phyloP scores from a whole-genome alignment of 2,888 invertebrate species.

The Rapana venosa region DNA sequence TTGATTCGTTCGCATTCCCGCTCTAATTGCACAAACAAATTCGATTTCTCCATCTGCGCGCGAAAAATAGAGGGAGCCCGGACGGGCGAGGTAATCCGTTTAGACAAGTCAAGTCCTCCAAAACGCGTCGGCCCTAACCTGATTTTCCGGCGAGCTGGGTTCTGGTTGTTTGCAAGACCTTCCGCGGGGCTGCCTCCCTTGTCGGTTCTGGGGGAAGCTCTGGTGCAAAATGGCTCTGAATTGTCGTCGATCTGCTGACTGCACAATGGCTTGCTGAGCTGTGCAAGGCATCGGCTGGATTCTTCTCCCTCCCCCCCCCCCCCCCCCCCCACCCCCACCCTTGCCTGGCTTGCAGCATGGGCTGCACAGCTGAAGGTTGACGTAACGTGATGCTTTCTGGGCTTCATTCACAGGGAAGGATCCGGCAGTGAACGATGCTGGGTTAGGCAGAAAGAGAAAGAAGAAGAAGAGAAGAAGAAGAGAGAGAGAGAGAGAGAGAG shows the following conservation, averaged over 20 bases:
- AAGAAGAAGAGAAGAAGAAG: neutral
- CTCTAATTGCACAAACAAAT: constrained; percentile 58
- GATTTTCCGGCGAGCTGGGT: constrained; percentile 49
- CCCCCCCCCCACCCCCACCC: too few species aligned
- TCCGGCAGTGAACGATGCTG: neutral
- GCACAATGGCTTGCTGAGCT: neutral
- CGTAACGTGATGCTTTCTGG: neutral
- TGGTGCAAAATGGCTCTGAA: constrained; percentile 23
- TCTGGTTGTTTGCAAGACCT: constrained; percentile 24
- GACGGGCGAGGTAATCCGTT: constrained; percentile 50
- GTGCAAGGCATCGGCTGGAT: too few species aligned
- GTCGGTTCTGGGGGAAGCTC: neutral
- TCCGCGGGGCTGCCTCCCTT: constrained; percentile 2
- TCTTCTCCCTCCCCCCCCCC: too few species aligned
- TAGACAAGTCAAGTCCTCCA: constrained; percentile 54
- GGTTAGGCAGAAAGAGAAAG: neutral
- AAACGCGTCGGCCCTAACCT: constrained; percentile 54
- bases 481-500: neutral
- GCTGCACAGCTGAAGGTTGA: neutral
- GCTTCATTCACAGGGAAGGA: neutral
- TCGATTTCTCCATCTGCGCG: constrained; percentile 52
- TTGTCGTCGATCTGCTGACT: constrained; percentile 5
- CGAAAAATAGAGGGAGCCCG: constrained; percentile 45
- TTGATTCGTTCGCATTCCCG: constrained; percentile 56
- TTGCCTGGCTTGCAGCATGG: neutral